Percentiles rank a stretch among this genome's conserved stretches.
phyloP scores from a whole-genome alignment of 1,140 invertebrate genomes.

The Armadillidium nasatum region DNA sequence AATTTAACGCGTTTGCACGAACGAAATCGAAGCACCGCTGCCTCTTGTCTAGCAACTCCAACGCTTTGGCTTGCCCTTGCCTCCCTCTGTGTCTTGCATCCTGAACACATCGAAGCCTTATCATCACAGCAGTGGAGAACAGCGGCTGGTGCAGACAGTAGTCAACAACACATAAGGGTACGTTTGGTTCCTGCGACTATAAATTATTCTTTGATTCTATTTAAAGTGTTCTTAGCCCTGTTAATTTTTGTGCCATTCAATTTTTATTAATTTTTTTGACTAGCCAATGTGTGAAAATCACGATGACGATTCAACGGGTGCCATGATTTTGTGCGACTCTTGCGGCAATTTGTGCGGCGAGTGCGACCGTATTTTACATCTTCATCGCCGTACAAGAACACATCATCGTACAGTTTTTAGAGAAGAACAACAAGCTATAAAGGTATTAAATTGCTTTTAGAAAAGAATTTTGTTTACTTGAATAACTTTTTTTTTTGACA shows the following conservation, averaged over 20 bases:
- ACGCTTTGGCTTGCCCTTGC: conserved; percentile 88
- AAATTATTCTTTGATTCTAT: conserved; percentile 14
- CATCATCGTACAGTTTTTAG: conserved; percentile 85
- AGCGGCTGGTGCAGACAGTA: conserved; percentile 51
- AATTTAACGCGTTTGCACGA: conserved; percentile 77
- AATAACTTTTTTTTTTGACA: too few species aligned
- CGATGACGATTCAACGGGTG: conserved; percentile 89
- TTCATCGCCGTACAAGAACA: conserved; percentile 76
- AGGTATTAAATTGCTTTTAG: conserved; percentile 27
- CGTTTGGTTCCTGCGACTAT: conserved; percentile 44
- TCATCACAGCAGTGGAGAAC: conserved; percentile 66
- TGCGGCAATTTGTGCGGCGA: conserved; percentile 92
- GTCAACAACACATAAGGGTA: conserved; percentile 59
- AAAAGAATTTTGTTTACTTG: too few species aligned
- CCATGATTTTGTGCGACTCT: conserved; percentile 81
- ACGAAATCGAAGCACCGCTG: conserved; percentile 62
- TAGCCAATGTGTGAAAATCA: conserved; percentile 89
- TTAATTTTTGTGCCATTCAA: too few species aligned
- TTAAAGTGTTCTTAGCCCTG: too few species aligned
- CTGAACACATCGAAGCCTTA: conserved; percentile 80
- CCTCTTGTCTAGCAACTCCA: conserved; percentile 69
- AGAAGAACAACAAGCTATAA: conserved; percentile 87
- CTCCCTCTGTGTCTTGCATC: conserved; percentile 84
- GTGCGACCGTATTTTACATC: conserved; percentile 89
- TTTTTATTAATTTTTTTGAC: conserved; percentile 33